Evolutionary conservation across 2,888 invertebrate species (phyloP).

Genomic region (Ethmia dodecea): DNA sequence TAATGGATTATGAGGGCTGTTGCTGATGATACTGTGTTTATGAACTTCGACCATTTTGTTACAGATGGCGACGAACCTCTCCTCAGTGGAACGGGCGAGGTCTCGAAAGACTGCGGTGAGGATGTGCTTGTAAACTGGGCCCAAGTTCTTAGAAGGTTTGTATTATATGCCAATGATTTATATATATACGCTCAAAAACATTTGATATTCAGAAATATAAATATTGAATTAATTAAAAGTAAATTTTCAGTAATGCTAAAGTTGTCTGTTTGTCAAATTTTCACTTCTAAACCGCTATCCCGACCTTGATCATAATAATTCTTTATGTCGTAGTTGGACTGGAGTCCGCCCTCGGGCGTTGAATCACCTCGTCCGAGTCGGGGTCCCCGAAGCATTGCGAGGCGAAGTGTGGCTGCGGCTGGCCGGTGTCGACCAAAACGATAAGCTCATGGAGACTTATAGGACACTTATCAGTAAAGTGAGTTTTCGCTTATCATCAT

Average conservation of each 20-base stretch:
- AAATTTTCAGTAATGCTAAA: too few species aligned
- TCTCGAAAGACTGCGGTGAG: conserved; percentile 97
- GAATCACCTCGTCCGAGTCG: conserved; percentile 86
- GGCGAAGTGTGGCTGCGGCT: conserved; percentile 99
- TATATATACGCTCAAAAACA: too few species aligned
- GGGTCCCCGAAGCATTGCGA: conserved; percentile 96
- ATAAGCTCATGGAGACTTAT: conserved; percentile 94
- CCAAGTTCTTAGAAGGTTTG: conserved; percentile 86
- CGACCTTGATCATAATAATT: neutral
- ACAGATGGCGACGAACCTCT: conserved; percentile 95
- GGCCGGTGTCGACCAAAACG: conserved; percentile 90
- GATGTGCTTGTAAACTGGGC: conserved; percentile 96
- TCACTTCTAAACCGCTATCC: too few species aligned
- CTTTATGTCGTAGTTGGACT: conserved; percentile 55
- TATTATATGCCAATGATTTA: too few species aligned
- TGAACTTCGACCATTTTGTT: neutral
- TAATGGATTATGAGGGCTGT: too few species aligned
- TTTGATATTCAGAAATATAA: too few species aligned
- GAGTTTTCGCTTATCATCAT: too few species aligned
- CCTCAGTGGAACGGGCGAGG: conserved; percentile 97
- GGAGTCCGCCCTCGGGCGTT: conserved; percentile 91
- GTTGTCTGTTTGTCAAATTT: too few species aligned
- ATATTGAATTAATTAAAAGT: too few species aligned
- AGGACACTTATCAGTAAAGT: conserved; percentile 95
- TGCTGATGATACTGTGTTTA: too few species aligned